phyloP scores from a whole-genome alignment of 2,888 invertebrate genomes.

The Invenusta paracnida region DNA sequence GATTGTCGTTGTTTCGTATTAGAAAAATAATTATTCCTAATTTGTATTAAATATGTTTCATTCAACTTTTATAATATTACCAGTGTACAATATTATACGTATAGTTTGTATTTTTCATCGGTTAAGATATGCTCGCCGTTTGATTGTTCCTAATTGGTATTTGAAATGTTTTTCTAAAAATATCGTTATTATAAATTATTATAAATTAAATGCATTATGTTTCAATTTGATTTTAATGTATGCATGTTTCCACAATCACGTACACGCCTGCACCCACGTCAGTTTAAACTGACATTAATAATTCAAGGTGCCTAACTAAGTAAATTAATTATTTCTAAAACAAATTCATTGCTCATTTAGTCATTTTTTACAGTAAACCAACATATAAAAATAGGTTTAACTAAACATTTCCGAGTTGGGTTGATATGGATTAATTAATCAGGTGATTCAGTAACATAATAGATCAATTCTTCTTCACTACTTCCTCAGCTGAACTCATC shows the following conservation, averaged over 20 bases:
- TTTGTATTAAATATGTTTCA: neutral
- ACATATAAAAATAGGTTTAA: conserved; percentile 38
- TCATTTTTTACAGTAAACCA: neutral
- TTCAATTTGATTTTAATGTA: neutral
- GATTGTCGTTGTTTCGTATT: too few species aligned
- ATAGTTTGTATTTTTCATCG: neutral
- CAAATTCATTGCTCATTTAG: neutral
- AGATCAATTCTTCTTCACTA: too few species aligned
- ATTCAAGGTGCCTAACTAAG: neutral
- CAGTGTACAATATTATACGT: neutral
- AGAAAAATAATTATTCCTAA: neutral
- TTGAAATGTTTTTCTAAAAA: neutral
- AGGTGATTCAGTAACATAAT: too few species aligned
- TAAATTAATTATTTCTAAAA: neutral
- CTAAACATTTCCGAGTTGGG: neutral
- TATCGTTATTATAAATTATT: neutral
- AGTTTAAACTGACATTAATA: neutral
- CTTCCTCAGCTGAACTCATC: too few species aligned
- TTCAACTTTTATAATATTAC: neutral
- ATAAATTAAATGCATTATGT: neutral
- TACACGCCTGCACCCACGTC: neutral
- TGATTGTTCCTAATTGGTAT: neutral
- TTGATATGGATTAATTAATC: too few species aligned
- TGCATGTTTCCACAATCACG: neutral
- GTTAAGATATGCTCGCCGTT: neutral